phyloP scores from a whole-genome alignment of 2,113 vertebrate species.

The Heteronetta atricapilla region DNA sequence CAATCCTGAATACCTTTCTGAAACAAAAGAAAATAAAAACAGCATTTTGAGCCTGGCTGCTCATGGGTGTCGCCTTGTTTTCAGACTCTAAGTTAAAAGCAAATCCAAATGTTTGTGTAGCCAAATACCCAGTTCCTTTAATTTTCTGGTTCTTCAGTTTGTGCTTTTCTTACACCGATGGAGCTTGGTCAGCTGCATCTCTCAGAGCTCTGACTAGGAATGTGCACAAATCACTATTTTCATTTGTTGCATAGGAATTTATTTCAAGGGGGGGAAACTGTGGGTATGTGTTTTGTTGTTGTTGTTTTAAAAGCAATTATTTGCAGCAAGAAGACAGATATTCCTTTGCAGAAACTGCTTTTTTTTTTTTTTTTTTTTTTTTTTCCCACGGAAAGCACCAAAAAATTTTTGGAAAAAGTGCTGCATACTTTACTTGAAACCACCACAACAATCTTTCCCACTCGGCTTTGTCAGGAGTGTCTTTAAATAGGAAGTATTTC shows the following conservation, averaged over 20 bases:
- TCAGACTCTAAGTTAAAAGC: background rate
- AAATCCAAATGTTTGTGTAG: background rate
- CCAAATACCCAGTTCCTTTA: background rate
- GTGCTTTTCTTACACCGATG: background rate
- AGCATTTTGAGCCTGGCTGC: background rate
- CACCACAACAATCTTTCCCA: background rate
- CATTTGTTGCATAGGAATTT: background rate
- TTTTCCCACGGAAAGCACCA: background rate
- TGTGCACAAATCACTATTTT: background rate
- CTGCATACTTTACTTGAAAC: background rate
- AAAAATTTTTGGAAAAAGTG: background rate
- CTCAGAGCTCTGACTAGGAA: background rate
- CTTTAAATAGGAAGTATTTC: constrained; percentile 44
- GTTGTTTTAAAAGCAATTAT: background rate
- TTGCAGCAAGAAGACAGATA: background rate
- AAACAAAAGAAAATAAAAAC: background rate
- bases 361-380: background rate
- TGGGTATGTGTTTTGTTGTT: background rate
- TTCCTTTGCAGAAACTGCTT: background rate
- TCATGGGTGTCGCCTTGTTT: background rate
- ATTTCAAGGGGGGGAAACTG: background rate
- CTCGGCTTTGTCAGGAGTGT: background rate
- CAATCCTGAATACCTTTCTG: background rate
- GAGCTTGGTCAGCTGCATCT: background rate
- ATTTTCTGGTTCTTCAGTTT: background rate